Percentiles rank a stretch among this genome's conserved stretches.
Conservation (phyloP, 1,140 invertebrate species). For the Sycophila sp. region DNA sequence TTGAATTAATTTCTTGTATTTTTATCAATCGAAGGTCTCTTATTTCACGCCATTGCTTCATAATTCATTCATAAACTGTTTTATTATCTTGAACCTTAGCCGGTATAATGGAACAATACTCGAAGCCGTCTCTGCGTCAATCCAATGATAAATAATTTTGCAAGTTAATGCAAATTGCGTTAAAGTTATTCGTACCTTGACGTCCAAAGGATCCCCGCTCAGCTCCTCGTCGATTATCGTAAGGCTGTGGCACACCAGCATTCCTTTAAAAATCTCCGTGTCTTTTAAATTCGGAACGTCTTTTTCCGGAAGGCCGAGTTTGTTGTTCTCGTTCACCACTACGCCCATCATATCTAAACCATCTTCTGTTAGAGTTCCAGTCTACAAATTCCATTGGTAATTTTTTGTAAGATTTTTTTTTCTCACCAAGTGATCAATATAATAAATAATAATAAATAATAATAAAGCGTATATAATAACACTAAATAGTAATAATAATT, state of each 20-base stretch:
- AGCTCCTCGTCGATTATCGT: constrained; percentile 83
- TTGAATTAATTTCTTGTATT: no score
- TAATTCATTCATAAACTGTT: no score
- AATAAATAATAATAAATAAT: not conserved
- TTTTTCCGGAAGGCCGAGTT: constrained; percentile 64
- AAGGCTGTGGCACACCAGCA: constrained; percentile 91
- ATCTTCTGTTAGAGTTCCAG: constrained; percentile 91
- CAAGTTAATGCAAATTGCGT: no score
- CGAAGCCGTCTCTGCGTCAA: no score
- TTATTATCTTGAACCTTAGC: not conserved
- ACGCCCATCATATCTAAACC: constrained; percentile 89
- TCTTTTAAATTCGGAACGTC: constrained; percentile 66
- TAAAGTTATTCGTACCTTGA: constrained; percentile 74
- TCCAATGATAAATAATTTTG: no score
- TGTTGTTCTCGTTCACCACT: constrained; percentile 67
- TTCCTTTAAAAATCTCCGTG: constrained; percentile 73
- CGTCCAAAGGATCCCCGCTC: constrained; percentile 91
- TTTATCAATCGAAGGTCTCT: no score
- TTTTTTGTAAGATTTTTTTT: not conserved
- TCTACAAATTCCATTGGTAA: constrained; percentile 65
- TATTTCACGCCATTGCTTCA: no score
- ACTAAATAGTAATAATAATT: no score
- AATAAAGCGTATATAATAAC: not conserved
- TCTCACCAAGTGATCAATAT: no score
- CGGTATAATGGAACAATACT: not conserved